Evolutionary conservation across 2,888 invertebrate genomes (phyloP).

Genomic region (Therioaphis trifolii): DNA sequence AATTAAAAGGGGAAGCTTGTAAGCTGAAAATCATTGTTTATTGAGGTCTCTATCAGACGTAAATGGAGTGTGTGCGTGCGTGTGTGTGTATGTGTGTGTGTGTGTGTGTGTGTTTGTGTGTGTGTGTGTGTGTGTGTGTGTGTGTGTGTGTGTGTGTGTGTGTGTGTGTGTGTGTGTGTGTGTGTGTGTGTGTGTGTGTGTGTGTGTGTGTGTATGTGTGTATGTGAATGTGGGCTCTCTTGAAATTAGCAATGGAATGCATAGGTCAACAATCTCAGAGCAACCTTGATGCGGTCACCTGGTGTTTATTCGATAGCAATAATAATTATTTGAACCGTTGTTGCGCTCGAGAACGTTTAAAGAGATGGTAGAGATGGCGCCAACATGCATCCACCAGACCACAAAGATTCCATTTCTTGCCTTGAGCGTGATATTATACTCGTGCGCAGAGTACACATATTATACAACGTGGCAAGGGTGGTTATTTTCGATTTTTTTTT

Average conservation of each 20-base stretch:
- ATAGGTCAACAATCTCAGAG: conserved; percentile 59
- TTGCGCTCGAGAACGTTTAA: conserved; percentile 41
- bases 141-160: no score
- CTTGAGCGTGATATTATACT: conserved; percentile 10
- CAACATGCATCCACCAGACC: conserved; percentile 11
- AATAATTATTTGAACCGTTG: conserved; percentile 55
- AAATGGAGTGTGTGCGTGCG: no score
- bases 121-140: no score
- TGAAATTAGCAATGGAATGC: conserved; percentile 60
- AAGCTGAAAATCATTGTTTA: no score
- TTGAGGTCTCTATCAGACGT: no score
- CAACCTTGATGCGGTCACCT: conserved; percentile 61
- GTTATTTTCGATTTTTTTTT: neutral
- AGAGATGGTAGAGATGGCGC: conserved; percentile 40
- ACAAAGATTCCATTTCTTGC: conserved; percentile 25
- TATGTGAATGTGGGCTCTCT: conserved; percentile 44
- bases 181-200: no score
- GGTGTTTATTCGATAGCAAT: conserved; percentile 57
- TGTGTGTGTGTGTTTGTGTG: no score
- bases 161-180: no score
- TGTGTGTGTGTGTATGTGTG: no score
- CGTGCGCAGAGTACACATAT: neutral
- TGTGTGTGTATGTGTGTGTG: no score
- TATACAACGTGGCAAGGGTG: neutral
- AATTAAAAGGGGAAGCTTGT: no score